Evolutionary conservation across 64 coral and sea anemone species (phyloP).

Genomic region (Montipora efflorescens): DNA sequence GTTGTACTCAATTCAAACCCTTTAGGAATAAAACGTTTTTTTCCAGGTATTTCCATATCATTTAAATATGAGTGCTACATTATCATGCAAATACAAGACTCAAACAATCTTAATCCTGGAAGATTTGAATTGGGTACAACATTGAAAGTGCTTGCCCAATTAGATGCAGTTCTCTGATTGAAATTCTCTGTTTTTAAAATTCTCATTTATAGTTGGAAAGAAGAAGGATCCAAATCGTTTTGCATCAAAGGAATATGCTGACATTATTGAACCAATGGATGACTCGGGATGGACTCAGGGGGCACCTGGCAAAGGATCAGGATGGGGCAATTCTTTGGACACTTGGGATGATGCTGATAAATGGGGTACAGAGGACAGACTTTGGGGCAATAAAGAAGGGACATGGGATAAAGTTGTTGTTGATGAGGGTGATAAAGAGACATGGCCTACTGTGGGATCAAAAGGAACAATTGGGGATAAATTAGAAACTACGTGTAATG

Average conservation of each 20-base stretch:
- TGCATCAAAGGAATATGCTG: slow-evolving; percentile 92
- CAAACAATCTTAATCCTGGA: too few species aligned
- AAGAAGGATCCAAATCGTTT: slow-evolving; percentile 98
- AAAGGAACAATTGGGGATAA: slow-evolving; percentile 65
- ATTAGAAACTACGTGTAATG: slow-evolving; percentile 16
- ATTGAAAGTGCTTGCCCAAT: background rate
- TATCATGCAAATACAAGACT: too few species aligned
- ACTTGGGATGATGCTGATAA: slow-evolving; percentile 86
- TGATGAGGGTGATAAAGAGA: slow-evolving; percentile 88
- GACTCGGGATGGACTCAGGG: slow-evolving; percentile 91
- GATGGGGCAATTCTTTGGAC: slow-evolving; percentile 79
- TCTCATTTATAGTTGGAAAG: slow-evolving; percentile 79
- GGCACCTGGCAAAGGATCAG: slow-evolving; percentile 75
- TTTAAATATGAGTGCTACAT: too few species aligned
- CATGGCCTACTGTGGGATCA: slow-evolving; percentile 94
- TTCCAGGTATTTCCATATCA: too few species aligned
- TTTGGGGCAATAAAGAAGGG: slow-evolving; percentile 92
- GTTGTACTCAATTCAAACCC: too few species aligned
- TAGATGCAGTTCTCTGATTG: background rate
- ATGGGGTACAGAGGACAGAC: slow-evolving; percentile 88
- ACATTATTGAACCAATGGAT: slow-evolving; percentile 86
- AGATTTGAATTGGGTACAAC: background rate
- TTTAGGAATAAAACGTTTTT: too few species aligned
- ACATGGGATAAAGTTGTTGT: slow-evolving; percentile 84
- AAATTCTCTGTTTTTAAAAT: background rate